A percentile compares a stretch with the other conserved stretches of the same genome.
Evolutionary conservation across 2,888 invertebrate genomes (phyloP).

Genomic region (Drosophila birchii): DNA sequence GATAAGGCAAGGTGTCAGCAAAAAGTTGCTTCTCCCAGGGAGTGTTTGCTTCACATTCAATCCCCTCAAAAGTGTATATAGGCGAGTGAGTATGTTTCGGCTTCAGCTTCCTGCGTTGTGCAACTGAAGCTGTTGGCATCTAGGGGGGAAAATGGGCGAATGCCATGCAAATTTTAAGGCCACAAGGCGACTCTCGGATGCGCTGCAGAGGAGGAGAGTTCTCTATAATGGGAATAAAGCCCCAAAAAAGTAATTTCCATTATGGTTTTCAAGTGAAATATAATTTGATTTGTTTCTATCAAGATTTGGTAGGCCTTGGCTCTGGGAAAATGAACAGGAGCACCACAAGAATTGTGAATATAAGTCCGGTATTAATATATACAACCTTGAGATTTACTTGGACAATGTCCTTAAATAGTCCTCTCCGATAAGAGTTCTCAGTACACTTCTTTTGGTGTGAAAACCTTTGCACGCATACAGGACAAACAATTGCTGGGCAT

Average conservation of each 20-base stretch:
- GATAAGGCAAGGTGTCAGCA: slow-evolving; percentile 55
- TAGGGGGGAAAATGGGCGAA: slow-evolving; percentile 26
- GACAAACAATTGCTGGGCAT: slow-evolving; percentile 50
- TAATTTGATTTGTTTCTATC: slow-evolving; percentile 17
- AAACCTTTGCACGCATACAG: slow-evolving; percentile 40
- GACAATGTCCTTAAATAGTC: no score
- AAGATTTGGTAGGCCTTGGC: not conserved
- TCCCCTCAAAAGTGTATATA: slow-evolving; percentile 22
- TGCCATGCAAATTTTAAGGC: slow-evolving; percentile 33
- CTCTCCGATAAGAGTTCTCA: no score
- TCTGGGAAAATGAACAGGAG: not conserved
- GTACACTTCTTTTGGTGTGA: not conserved
- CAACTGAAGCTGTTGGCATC: slow-evolving; percentile 17
- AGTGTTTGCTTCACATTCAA: slow-evolving; percentile 38
- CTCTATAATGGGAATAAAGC: not conserved
- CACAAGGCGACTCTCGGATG: slow-evolving; percentile 31
- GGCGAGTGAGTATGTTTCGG: slow-evolving; percentile 14
- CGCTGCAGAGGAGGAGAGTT: slow-evolving; percentile 17
- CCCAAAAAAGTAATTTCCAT: slow-evolving; percentile 2
- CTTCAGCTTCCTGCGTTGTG: slow-evolving; percentile 43
- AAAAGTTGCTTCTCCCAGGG: slow-evolving; percentile 36
- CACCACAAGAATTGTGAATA: no score
- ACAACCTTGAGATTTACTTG: not conserved
- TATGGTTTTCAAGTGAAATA: not conserved
- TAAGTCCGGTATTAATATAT: not conserved